Evolutionary conservation across 2,797 vertebrate species (phyloP).

Genomic region (Rhinophrynus dorsalis): DNA sequence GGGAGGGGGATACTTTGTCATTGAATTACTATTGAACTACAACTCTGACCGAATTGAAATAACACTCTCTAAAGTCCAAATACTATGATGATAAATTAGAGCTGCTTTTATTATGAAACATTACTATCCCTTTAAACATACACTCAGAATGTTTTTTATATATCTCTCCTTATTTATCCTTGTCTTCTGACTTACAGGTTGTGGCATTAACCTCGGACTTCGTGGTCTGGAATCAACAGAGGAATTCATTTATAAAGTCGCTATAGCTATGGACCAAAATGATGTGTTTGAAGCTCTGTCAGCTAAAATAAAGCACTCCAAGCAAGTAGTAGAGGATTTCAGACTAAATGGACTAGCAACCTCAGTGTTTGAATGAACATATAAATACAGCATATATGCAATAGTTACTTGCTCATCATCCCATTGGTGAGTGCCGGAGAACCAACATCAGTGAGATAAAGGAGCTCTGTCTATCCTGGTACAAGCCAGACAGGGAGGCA

Average conservation of each 20-base stretch:
- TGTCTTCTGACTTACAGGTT: slow-evolving; percentile 72
- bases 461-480: background rate
- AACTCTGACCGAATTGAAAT: too few species aligned
- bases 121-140: too few species aligned
- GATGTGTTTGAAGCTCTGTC: slow-evolving; percentile 74
- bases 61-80: too few species aligned
- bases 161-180: too few species aligned
- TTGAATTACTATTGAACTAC: too few species aligned
- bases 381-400: background rate
- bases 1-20: too few species aligned
- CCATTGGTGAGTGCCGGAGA: background rate
- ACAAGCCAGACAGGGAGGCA: background rate
- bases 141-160: too few species aligned
- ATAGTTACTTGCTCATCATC: too few species aligned
- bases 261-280: slow-evolving; percentile 73
- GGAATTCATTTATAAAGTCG: slow-evolving; percentile 74
- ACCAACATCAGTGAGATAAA: background rate
- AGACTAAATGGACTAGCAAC: slow-evolving; percentile 69
- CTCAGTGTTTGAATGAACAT: slow-evolving; percentile 68
- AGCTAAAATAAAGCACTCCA: slow-evolving; percentile 75
- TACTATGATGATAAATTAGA: too few species aligned
- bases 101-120: too few species aligned
- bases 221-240: slow-evolving; percentile 73
- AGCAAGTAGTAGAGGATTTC: slow-evolving; percentile 73
- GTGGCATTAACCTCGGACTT: slow-evolving; percentile 77